Base-by-base conservation (phyloP, 2,113 vertebrate species). In the Heteronetta atricapilla region DNA sequence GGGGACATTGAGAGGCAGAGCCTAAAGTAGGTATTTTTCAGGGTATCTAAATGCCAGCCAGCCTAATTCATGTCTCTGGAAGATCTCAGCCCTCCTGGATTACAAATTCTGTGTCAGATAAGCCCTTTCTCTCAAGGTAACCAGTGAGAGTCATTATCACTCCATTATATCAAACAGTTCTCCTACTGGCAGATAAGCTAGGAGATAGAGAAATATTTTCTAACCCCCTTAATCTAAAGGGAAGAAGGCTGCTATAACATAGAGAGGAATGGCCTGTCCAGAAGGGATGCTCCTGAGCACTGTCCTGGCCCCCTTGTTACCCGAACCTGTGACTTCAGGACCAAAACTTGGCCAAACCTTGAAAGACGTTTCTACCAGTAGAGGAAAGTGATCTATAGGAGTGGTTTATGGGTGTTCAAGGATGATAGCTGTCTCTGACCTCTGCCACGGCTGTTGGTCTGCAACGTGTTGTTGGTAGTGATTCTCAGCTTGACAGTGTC, bases 41-140 rank as follows among this genome's bases (percentile, higher is more conserved):
- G 16, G 34, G 10, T 88, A 50, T 64, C 64, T 94, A 72, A 84
- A 81, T 2, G 5, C 67, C 26, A 4, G 60, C 31, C 56, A 56
- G 22, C 16, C 46, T 84, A 13, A 68, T 92, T 93, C 81, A 66
- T 82, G 34, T 84, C 74, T 89, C 86, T 90, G 89, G 90, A 94
- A 93, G 29, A 94, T 82, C 42, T 93, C 76, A 56, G 8, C 75
- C 23, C 81, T 70, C 38, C 59, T 93, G 85, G 55, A 76, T 93
- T 94, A 83, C 81, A 91, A 88, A 53, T 73, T 25, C 28, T 70
- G 31, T 78, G 52, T 68, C 48, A 84, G 77, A 82, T 82, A 84
- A 90, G 7, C 26, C 38, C 33, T 79, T 93, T 92, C 42, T 78
- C 20, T 95, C 69, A 64, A 84, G 90, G 53, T 86, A 89, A 64